These are phyloP conservation scores for Ichneumoninae sp. DNA, from an alignment of 2,888 invertebrate genomes.

Conservation along the genomic window DNA sequence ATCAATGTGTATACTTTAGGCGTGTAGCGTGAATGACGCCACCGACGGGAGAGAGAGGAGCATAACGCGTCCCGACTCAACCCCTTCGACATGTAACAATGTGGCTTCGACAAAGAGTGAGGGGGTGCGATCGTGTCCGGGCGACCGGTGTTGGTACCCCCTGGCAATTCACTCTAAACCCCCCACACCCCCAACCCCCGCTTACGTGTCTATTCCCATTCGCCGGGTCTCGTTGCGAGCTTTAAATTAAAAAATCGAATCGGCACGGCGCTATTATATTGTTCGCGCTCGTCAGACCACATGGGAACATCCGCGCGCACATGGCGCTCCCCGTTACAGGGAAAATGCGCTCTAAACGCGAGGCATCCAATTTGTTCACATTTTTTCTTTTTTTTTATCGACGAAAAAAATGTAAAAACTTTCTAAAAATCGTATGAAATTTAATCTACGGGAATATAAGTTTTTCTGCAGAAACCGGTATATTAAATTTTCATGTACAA, in stretches of 20 bases:
- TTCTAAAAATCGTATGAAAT: background rate
- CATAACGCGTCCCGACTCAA: slow-evolving; percentile 69
- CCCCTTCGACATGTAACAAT: slow-evolving; percentile 78
- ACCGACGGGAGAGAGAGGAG: slow-evolving; percentile 21
- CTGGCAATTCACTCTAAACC: slow-evolving; percentile 30
- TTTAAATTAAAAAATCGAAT: slow-evolving; percentile 84
- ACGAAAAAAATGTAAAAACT: background rate
- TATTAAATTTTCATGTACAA: too few species aligned
- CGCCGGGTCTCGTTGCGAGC: slow-evolving; percentile 40
- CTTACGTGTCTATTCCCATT: background rate
- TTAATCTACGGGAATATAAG: too few species aligned
- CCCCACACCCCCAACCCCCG: slow-evolving; percentile 7
- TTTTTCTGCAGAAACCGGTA: too few species aligned
- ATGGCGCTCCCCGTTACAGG: slow-evolving; percentile 34
- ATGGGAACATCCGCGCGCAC: slow-evolving; percentile 62
- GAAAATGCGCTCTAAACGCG: slow-evolving; percentile 7
- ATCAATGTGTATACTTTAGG: slow-evolving; percentile 13
- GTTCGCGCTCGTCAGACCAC: slow-evolving; percentile 79
- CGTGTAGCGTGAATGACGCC: background rate
- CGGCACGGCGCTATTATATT: slow-evolving; percentile 74
- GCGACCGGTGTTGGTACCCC: slow-evolving; percentile 67
- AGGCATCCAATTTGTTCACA: background rate
- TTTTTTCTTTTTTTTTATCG: background rate
- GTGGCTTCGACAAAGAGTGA: slow-evolving; percentile 74
- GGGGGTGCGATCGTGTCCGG: slow-evolving; percentile 70